Base-by-base conservation (phyloP, 2,113 vertebrate genomes). In the Steatornis caripensis region DNA sequence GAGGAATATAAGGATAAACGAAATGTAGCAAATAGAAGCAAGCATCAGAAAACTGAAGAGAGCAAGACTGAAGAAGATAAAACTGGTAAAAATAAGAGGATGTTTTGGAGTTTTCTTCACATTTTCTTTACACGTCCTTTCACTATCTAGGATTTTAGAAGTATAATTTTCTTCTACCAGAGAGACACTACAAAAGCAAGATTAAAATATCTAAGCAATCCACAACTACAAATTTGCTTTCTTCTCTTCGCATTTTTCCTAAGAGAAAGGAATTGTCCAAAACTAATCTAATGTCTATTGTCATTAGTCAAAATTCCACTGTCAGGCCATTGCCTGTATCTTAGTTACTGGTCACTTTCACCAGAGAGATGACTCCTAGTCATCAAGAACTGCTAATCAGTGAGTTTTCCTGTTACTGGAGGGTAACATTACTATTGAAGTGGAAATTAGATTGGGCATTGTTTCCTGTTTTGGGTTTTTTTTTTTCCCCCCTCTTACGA, bases 1-100 rank as follows among this genome's bases (percentile, higher is more conserved):
- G 91, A 96, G 41, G n/a, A 65, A 55, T 92, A 77, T 62, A 96
- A 93, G 30, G 70, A 95, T 90, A 95, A 95, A 91, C 24, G 2
- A 95, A 94, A 93, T 62, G 36, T 72, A 93, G 75, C 15, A 76
- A 81, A 80, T 51, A 96, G 53, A 82, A 45, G 34, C 85, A 96
- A 96, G 29, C 54, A 89, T 77, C 43, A 94, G 87, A 93, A 96
- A 95, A 94, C 49, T 80, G 84, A 83, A 72, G 57, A 78, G 4
- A 84, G 18, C 6, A 87, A 93, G 22, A 84, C 30, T 82, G 17
- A 9, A 75, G 39, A 15, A 95, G 19, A 77, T 53, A 92, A 94
- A 84, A 71, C 16, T 75, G 36, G 17, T 58, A 76, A 93, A 93
- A 95, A 82, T 85, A 96, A 41, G 24, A 61, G 53, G 32, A 89